A percentile compares a stretch with the other conserved stretches of the same genome.
phyloP scores from a whole-genome alignment of 1,140 invertebrate species.

The Acromyrmex echinatior region DNA sequence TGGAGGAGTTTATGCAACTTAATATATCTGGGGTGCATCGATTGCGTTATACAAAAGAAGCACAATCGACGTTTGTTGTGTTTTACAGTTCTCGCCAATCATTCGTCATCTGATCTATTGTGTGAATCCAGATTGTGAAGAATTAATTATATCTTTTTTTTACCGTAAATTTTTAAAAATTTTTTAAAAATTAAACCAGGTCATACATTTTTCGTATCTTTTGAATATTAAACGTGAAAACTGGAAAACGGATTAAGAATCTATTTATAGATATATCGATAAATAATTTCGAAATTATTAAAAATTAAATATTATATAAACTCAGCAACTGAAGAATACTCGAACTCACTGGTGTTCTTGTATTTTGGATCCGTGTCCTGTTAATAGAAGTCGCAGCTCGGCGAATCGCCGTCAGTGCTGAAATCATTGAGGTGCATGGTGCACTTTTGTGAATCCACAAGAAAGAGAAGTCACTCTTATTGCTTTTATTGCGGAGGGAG shows the following conservation, averaged over 20 bases:
- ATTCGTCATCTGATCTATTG: neutral
- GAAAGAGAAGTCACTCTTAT: conserved; percentile 35
- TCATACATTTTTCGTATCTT: neutral
- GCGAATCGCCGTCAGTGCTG: conserved; percentile 47
- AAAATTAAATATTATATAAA: conserved; percentile 9
- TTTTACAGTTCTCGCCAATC: conserved; percentile 13
- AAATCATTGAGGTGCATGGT: conserved; percentile 58
- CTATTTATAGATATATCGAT: neutral
- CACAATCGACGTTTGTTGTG: conserved; percentile 9
- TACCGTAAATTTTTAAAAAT: neutral
- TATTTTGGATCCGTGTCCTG: conserved; percentile 60
- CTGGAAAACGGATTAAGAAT: neutral
- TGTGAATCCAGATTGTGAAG: neutral
- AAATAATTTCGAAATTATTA: conserved; percentile 5
- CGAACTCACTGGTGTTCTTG: conserved; percentile 40
- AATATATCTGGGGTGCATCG: neutral
- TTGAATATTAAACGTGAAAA: neutral
- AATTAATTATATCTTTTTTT: neutral
- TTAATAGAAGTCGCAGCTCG: conserved; percentile 48
- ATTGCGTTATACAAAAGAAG: neutral
- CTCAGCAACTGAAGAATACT: conserved; percentile 19
- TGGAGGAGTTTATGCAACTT: neutral
- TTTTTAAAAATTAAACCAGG: neutral
- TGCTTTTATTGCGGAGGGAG: conserved; percentile 46
- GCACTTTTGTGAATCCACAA: conserved; percentile 46